Evolutionary conservation across 1,140 invertebrate species (phyloP).

Genomic region (Sarcophaga bullata): DNA sequence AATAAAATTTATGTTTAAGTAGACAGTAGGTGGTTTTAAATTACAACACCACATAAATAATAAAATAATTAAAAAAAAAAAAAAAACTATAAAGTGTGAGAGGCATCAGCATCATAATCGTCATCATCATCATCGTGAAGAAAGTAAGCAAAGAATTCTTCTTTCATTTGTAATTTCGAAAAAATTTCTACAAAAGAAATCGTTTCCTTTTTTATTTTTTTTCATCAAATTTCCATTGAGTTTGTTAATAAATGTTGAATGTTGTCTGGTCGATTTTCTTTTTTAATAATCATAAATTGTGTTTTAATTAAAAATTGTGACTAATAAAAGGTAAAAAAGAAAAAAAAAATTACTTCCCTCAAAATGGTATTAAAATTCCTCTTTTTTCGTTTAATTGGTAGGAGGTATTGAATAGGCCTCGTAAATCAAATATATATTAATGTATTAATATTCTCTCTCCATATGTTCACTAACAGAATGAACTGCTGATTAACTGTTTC

Average conservation of each 20-base stretch:
- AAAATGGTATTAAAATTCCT: no score
- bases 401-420: neutral
- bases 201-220: neutral
- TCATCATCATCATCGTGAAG: no score
- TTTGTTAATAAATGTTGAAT: neutral
- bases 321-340: neutral
- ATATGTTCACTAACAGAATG: no score
- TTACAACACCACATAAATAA: constrained; percentile 36
- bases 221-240: neutral
- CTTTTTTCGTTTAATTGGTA: neutral
- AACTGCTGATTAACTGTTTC: no score
- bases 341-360: no score
- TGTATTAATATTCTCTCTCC: no score
- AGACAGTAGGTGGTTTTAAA: constrained; percentile 39
- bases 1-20: constrained; percentile 39
- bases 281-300: constrained; percentile 11
- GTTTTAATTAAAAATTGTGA: constrained; percentile 20
- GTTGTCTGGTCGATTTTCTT: neutral
- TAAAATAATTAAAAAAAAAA: neutral
- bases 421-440: no score
- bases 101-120: no score
- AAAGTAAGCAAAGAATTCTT: neutral
- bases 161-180: neutral
- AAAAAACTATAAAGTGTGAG: no score
- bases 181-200: neutral